Evolutionary conservation across 2,113 vertebrate genomes (phyloP), one percentile per base, ranked within the genome.

Genomic region (Phrynocephalus versicolor): DNA sequence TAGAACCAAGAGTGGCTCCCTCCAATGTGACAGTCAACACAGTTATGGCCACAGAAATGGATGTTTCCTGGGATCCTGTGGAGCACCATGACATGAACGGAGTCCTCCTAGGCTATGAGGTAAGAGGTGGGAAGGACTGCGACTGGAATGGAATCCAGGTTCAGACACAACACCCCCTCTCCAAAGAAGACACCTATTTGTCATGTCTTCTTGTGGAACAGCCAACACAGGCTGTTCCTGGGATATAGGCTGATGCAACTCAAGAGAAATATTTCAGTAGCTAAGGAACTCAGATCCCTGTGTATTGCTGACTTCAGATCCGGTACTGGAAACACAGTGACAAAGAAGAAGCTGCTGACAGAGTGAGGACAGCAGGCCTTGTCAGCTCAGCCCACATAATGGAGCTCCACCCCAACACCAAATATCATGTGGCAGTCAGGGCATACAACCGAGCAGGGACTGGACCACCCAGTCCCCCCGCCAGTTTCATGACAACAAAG

Each of bases 361-460:
- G 98, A 5, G 98, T 99, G 80, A 96, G 99, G 82, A 99, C 98
- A 0, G 97, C 97, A 0, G 98, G 98, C 7, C 92, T 97, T 72
- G 97, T 98, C 82, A 96, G 96, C 0, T 95, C 94, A 0, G 98
- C 98, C n/a, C 96, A 96, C 0, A 96, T 99, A 35, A 94, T 96
- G 0, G 97, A 97, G 39, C 95, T 99, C 2, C 95, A 97, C 81
- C 97, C 98, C 91, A 98, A 96, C 94, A 99, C 98, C 1, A 95
- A 97, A 67, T 99, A 99, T 94, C 97, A 98, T 0, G 94, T 99
- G 35, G 97, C 98, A 0, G 98, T 99, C 57, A 93, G 98, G 92
- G 98, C 98, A 2, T 99, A 99, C 93, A 99, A 99, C 95, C 97
- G 97, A 0, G 99, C 99, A 0, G 99, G 99, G 73, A 98, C 98